Base-by-base conservation (phyloP, 1,140 invertebrate genomes). In the Agrypnia vestita region DNA sequence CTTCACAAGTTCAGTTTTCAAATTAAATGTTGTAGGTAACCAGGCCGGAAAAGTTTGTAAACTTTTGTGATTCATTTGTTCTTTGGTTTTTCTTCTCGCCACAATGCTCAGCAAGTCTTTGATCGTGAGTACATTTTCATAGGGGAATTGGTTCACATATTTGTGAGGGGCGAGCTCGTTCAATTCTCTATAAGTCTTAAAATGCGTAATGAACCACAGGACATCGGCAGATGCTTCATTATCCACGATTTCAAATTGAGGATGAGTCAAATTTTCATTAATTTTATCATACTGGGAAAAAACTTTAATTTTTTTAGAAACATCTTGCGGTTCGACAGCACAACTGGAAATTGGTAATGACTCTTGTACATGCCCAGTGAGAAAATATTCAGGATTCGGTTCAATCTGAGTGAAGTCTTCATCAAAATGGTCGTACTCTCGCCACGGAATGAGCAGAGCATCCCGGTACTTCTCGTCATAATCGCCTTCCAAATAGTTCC, bases 81-180 rank as follows among this genome's bases (percentile, higher is more conserved):
- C 83, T 47, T 86, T 86, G 21, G 85, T 84, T 79, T 89, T 90
- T 80, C 93, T 90, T 64, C 95, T 90, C 64, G 93, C 93, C 3
- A 95, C 90, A 78, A 96, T 91, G 64, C 93, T 92, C 21, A 98
- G 86, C 51, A 98, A 87, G 90, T 98, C 96, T 89, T 98, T 98
- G 0, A 96, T 92, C 11, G 96, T 98, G 4, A 98, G 84, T 3
- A 97, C 91, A 89, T 94, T 93, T 88, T 98, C 97, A 88, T 93
- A 96, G 0, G 97, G 97, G 89, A 98, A 98, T 89, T 98, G 97
- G 87, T 98, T 98, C 8, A 98, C 89, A 85, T 93, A 94, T 84
- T 93, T 93, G 49, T 91, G 86, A 1, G 93, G 93, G 4, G 85
- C 88, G n/a, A 90, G 85, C 78, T 88, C 84, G 84, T 91, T 92